phyloP scores from a whole-genome alignment of 2,113 vertebrate genomes.

The Halcyon senegalensis region DNA sequence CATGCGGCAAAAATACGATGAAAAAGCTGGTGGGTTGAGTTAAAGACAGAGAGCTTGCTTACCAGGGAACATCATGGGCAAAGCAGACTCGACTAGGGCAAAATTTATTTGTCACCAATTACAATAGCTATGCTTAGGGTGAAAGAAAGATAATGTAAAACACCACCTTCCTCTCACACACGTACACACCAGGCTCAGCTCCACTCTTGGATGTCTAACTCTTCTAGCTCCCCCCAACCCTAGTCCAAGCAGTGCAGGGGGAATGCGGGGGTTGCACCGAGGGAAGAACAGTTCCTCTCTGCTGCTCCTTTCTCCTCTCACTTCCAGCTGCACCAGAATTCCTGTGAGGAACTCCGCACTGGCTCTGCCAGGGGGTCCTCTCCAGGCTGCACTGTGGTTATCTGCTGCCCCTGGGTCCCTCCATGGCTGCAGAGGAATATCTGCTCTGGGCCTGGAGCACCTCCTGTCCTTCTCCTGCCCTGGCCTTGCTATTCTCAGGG shows the following conservation, averaged over 20 bases:
- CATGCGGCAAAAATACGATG: neutral
- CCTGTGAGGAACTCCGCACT: neutral
- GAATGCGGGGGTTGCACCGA: neutral
- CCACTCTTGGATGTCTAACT: neutral
- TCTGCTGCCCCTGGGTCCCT: neutral
- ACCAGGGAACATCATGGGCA: neutral
- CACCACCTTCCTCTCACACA: neutral
- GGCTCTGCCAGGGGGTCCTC: neutral
- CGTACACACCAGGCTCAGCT: neutral
- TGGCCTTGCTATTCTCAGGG: neutral
- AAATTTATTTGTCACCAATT: neutral
- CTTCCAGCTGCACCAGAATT: neutral
- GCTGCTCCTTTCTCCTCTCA: neutral
- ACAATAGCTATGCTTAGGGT: neutral
- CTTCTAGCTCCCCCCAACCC: neutral
- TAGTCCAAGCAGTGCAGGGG: too few relatives aligned
- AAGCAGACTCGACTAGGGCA: neutral
- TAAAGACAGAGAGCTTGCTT: neutral
- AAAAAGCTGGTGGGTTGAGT: neutral
- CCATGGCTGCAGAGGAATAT: neutral
- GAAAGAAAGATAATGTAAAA: neutral
- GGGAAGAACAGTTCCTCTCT: neutral
- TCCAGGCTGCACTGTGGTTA: fast-evolving
- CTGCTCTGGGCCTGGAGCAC: neutral
- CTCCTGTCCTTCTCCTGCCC: neutral